Evolutionary conservation across 2,888 invertebrate genomes (phyloP).

Genomic region (Lacanobia oleracea): DNA sequence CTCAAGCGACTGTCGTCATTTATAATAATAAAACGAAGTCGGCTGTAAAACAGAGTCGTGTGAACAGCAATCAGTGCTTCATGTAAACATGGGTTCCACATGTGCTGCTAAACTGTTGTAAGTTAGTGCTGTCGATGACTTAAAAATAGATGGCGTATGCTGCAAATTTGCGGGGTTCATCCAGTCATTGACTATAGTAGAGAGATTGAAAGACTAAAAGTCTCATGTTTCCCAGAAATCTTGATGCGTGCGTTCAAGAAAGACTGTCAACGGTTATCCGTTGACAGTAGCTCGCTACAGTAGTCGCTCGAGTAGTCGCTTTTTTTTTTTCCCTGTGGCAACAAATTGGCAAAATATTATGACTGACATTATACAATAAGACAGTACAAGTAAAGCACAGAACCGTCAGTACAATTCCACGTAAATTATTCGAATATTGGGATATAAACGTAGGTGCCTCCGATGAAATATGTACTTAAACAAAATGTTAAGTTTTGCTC

Average conservation of each 20-base stretch:
- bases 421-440: too few relatives aligned
- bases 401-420: too few relatives aligned
- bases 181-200: not conserved
- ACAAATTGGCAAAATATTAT: too few relatives aligned
- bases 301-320: too few relatives aligned
- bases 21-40: slow-evolving; percentile 66
- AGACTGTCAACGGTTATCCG: too few relatives aligned
- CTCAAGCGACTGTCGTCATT: slow-evolving; percentile 65
- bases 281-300: too few relatives aligned
- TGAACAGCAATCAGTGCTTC: slow-evolving; percentile 73
- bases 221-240: not conserved
- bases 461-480: not conserved
- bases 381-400: too few relatives aligned
- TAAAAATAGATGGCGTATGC: slow-evolving; percentile 39
- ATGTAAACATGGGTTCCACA: slow-evolving; percentile 63
- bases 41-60: slow-evolving; percentile 65
- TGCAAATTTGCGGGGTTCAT: slow-evolving; percentile 25
- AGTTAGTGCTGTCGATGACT: slow-evolving; percentile 31
- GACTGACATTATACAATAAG: too few relatives aligned
- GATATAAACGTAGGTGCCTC: too few relatives aligned
- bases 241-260: not conserved
- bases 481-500: not conserved
- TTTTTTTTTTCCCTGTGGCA: too few relatives aligned
- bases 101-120: slow-evolving; percentile 45
- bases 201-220: too few relatives aligned